These are phyloP conservation scores for Electrophaes corylata DNA, from an alignment of 2,888 invertebrate species.

Conservation along the genomic window DNA sequence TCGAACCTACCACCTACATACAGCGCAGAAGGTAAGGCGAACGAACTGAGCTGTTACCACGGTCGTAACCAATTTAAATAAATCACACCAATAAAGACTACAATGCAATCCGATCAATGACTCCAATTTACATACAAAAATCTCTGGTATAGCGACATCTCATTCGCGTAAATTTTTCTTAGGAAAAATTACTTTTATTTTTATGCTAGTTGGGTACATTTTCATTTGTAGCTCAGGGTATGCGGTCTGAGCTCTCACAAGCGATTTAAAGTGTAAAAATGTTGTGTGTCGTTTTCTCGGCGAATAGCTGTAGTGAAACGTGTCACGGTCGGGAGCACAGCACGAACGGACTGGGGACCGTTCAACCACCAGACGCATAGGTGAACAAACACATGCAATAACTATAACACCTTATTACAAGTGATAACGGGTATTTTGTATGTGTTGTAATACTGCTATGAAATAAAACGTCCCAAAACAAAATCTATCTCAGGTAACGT, in stretches of 20 bases:
- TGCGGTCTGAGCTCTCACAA: slow-evolving; percentile 61
- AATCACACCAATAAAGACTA: not conserved
- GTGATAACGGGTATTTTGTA: not conserved
- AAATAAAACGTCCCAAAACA: no score
- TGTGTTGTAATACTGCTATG: not conserved
- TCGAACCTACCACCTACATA: no score
- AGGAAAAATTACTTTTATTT: slow-evolving; percentile 70
- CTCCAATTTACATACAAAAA: slow-evolving; percentile 43
- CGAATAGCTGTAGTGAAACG: slow-evolving; percentile 83
- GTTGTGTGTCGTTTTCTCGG: slow-evolving; percentile 73
- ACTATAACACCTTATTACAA: not conserved
- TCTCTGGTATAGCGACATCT: slow-evolving; percentile 34
- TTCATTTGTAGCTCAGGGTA: slow-evolving; percentile 43
- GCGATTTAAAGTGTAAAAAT: slow-evolving; percentile 76
- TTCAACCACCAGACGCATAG: slow-evolving; percentile 40
- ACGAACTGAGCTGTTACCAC: no score
- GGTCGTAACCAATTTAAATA: not conserved
- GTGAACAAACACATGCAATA: slow-evolving; percentile 6
- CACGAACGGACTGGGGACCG: slow-evolving; percentile 50
- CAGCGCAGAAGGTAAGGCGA: no score
- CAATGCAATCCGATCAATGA: slow-evolving; percentile 6
- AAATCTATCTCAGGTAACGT: no score
- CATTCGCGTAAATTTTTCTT: slow-evolving; percentile 25
- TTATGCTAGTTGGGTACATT: slow-evolving; percentile 55
- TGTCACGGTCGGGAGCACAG: slow-evolving; percentile 67